These are phyloP conservation scores for Parthenolecanium corni DNA, from an alignment of 2,888 invertebrate genomes.

Conservation along the genomic window DNA sequence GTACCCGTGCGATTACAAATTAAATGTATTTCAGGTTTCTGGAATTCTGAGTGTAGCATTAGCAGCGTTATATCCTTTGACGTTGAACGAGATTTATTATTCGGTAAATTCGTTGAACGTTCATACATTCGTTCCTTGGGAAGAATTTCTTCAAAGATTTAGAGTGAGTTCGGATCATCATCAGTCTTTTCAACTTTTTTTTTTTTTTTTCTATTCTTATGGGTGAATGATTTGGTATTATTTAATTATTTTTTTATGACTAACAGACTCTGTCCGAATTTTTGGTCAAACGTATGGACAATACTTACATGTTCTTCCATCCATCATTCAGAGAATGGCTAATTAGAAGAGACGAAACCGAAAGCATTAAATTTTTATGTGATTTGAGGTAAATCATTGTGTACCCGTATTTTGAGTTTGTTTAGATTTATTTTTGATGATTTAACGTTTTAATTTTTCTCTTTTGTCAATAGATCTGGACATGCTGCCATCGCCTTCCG, in stretches of 20 bases:
- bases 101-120: constrained; percentile 78
- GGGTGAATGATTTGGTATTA: too few species aligned
- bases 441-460: not conserved
- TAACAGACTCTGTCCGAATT: constrained; percentile 63
- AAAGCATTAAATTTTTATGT: constrained; percentile 84
- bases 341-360: constrained; percentile 71
- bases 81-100: constrained; percentile 80
- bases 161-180: constrained; percentile 41
- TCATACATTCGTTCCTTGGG: constrained; percentile 71
- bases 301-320: constrained; percentile 95
- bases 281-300: constrained; percentile 78
- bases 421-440: not conserved
- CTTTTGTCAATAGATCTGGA: constrained; percentile 51
- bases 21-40: constrained; percentile 46
- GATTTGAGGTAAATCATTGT: constrained; percentile 51
- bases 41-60: constrained; percentile 82
- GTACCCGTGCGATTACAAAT: too few species aligned
- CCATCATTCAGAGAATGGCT: constrained; percentile 97
- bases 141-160: constrained; percentile 79
- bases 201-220: too few species aligned
- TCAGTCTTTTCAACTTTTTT: too few species aligned
- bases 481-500: constrained; percentile 88
- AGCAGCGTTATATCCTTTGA: constrained; percentile 81
- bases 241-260: too few species aligned
- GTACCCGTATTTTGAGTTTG: not conserved